phyloP scores from a whole-genome alignment of 1,140 invertebrate species.

The Battus philenor region DNA sequence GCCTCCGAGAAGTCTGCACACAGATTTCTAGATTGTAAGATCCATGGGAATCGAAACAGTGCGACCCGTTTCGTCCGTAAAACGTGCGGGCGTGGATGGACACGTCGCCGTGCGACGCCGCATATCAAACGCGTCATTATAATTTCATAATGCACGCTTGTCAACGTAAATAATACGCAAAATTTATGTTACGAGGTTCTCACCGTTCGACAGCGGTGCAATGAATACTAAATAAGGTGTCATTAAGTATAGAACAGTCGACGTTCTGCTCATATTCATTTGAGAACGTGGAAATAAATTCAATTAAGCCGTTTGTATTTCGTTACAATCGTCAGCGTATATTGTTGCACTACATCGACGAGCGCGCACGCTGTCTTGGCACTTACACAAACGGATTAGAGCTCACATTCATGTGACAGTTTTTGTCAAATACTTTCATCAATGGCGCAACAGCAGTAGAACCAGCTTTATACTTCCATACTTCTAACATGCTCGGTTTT shows the following conservation, averaged over 20 bases:
- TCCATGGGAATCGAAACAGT: constrained; percentile 32
- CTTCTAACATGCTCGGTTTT: constrained; percentile 23
- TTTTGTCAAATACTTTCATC: constrained; percentile 30
- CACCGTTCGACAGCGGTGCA: constrained; percentile 57
- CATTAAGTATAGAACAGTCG: constrained; percentile 58
- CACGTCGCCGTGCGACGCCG: constrained; percentile 43
- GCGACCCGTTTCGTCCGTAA: constrained; percentile 39
- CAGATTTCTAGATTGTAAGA: constrained; percentile 5
- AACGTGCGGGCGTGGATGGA: constrained; percentile 41
- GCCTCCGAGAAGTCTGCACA: constrained; percentile 3
- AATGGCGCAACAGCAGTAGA: constrained; percentile 20
- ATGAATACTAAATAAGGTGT: constrained; percentile 61
- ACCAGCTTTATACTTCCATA: constrained; percentile 11
- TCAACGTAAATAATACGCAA: constrained; percentile 74
- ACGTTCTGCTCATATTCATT: constrained; percentile 66
- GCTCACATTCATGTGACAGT: constrained; percentile 27
- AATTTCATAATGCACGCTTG: constrained; percentile 72
- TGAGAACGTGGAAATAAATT: constrained; percentile 69
- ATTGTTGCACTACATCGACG: constrained; percentile 28
- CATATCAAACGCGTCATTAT: constrained; percentile 67
- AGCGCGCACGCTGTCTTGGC: constrained; percentile 25
- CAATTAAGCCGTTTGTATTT: constrained; percentile 60
- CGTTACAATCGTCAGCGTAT: constrained; percentile 28
- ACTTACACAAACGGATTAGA: constrained; percentile 30
- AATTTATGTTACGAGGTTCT: constrained; percentile 75